These are phyloP conservation scores for Morinoia aosen DNA, from an alignment of 2,888 invertebrate genomes.

Conservation along the genomic window DNA sequence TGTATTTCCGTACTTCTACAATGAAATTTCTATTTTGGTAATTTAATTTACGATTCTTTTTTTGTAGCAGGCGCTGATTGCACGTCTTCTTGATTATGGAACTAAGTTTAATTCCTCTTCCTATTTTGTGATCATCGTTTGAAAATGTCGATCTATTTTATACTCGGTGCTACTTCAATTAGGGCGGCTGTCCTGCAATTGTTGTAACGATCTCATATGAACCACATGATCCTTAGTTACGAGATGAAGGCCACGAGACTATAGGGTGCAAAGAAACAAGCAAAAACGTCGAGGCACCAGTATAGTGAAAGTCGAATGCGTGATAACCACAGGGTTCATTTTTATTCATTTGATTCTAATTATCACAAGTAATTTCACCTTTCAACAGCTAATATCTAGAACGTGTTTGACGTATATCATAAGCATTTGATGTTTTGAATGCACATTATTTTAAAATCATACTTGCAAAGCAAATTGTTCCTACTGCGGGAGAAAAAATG, in stretches of 20 bases:
- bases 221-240: background rate
- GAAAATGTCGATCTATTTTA: background rate
- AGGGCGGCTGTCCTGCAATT: background rate
- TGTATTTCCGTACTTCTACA: background rate
- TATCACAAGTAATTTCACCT: background rate
- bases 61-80: background rate
- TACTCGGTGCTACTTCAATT: background rate
- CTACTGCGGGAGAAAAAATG: background rate
- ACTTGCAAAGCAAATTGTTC: background rate
- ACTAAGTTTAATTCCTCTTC: background rate
- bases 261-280: background rate
- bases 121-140: no score
- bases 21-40: background rate
- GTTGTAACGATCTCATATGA: background rate
- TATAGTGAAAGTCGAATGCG: background rate
- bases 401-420: background rate
- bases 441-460: background rate
- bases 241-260: background rate
- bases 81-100: background rate
- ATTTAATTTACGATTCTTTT: background rate
- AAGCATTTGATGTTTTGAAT: background rate
- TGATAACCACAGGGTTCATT: background rate
- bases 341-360: background rate
- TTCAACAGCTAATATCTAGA: background rate
- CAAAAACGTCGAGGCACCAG: background rate